phyloP scores from a whole-genome alignment of 1,140 invertebrate species.

The Oedothorax gibbosus region DNA sequence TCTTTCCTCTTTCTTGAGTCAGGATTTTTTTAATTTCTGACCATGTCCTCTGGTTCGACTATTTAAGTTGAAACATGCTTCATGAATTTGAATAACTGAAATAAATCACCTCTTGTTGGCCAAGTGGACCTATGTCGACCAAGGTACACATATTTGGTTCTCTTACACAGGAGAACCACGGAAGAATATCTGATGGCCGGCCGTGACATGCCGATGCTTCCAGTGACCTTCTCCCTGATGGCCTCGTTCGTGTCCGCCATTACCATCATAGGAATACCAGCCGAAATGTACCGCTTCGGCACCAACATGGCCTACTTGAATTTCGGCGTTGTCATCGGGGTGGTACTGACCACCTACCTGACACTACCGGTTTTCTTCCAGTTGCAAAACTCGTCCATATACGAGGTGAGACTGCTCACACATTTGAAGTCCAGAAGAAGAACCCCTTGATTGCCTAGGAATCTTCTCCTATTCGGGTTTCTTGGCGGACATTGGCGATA shows the following conservation, averaged over 20 bases:
- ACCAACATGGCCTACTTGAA: not conserved
- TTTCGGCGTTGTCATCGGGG: constrained; percentile 72
- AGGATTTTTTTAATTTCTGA: too few relatives aligned
- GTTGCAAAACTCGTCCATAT: constrained; percentile 87
- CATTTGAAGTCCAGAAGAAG: too few relatives aligned
- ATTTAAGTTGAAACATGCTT: too few relatives aligned
- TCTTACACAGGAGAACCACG: constrained; percentile 76
- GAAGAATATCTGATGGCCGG: constrained; percentile 86
- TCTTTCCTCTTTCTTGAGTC: too few relatives aligned
- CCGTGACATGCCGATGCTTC: constrained; percentile 82
- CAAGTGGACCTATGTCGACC: too few relatives aligned
- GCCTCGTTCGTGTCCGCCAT: constrained; percentile 74
- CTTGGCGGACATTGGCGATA: too few relatives aligned
- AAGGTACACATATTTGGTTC: too few relatives aligned
- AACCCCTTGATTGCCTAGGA: too few relatives aligned
- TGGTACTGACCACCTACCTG: constrained; percentile 82
- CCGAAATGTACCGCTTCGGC: constrained; percentile 67
- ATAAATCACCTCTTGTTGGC: too few relatives aligned
- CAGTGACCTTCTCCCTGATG: constrained; percentile 83
- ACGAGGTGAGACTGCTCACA: constrained; percentile 76
- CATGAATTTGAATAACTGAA: too few relatives aligned
- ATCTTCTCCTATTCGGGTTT: too few relatives aligned
- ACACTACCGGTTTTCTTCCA: constrained; percentile 92
- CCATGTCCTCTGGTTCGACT: too few relatives aligned
- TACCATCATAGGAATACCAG: constrained; percentile 69